phyloP scores from a whole-genome alignment of 2,888 invertebrate species.

The Pristionchus mayeri region DNA sequence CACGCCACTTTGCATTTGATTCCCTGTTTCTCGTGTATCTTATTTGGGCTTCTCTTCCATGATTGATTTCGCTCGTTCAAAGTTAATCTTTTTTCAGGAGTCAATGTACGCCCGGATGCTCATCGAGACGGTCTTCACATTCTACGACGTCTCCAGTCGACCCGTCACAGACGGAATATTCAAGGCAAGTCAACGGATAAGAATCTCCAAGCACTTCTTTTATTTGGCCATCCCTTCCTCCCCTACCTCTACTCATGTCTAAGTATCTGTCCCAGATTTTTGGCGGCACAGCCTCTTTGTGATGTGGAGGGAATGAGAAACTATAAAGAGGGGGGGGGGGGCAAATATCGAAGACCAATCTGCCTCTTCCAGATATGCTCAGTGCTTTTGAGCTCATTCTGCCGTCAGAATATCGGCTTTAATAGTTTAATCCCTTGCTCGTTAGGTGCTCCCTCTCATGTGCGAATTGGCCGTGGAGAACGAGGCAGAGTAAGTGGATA shows the following conservation, averaged over 20 bases:
- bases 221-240: neutral
- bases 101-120: conserved; percentile 30
- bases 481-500: conserved; percentile 23
- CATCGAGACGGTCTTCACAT: conserved; percentile 32
- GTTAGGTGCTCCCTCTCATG: conserved; percentile 40
- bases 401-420: neutral
- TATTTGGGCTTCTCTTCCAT: too few relatives aligned
- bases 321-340: too few relatives aligned
- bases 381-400: neutral
- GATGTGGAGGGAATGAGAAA: too few relatives aligned
- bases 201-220: neutral
- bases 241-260: too few relatives aligned
- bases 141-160: neutral
- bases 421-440: too few relatives aligned
- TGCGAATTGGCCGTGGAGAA: conserved; percentile 45
- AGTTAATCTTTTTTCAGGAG: neutral
- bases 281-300: too few relatives aligned
- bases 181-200: neutral
- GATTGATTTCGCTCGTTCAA: neutral
- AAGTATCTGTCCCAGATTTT: too few relatives aligned
- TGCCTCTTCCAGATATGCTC: too few relatives aligned
- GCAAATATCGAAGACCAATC: too few relatives aligned
- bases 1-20: too few relatives aligned
- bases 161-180: conserved; percentile 20
- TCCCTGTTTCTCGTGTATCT: too few relatives aligned